Percentiles rank a stretch among this genome's conserved stretches.
Conservation (phyloP, 2,113 vertebrate species). For the Halcyon malimbica region DNA sequence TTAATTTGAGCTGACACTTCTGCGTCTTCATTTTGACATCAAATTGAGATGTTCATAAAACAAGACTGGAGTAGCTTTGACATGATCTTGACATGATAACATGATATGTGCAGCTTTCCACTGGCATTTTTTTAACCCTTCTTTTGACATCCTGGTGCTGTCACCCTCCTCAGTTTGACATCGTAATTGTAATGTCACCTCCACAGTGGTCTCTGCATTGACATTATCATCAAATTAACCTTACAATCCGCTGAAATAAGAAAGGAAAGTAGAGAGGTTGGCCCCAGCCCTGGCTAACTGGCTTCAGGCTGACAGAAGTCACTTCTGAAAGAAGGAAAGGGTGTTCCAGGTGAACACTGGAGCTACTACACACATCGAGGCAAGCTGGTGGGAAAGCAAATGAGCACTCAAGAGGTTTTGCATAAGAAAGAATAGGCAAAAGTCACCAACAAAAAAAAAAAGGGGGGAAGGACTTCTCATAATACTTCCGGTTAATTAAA, state of each 20-base stretch:
- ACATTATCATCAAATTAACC: not conserved
- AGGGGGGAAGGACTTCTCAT: too few relatives aligned
- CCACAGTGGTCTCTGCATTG: not conserved
- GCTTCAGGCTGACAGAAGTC: not conserved
- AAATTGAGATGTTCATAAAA: not conserved
- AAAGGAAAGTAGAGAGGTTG: not conserved
- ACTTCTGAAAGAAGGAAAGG: not conserved
- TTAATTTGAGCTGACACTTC: not conserved
- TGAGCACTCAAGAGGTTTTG: not conserved
- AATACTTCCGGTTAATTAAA: not conserved
- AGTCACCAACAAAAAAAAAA: not conserved
- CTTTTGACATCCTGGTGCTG: not conserved
- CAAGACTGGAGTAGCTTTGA: not conserved
- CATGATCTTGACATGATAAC: conserved; percentile 5
- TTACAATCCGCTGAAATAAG: not conserved
- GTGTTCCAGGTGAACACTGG: not conserved
- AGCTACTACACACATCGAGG: rapidly evolving
- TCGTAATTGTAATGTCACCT: not conserved
- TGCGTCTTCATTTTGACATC: conserved; percentile 18
- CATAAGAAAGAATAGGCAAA: not conserved
- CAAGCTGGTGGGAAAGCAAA: not conserved
- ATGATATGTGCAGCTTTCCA: conserved; percentile 6
- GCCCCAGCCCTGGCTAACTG: not conserved
- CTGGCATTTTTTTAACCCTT: conserved; percentile 24
- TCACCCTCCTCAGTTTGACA: not conserved